Base-by-base conservation (phyloP, 2,797 vertebrate genomes). In the Muscicapa striata region DNA sequence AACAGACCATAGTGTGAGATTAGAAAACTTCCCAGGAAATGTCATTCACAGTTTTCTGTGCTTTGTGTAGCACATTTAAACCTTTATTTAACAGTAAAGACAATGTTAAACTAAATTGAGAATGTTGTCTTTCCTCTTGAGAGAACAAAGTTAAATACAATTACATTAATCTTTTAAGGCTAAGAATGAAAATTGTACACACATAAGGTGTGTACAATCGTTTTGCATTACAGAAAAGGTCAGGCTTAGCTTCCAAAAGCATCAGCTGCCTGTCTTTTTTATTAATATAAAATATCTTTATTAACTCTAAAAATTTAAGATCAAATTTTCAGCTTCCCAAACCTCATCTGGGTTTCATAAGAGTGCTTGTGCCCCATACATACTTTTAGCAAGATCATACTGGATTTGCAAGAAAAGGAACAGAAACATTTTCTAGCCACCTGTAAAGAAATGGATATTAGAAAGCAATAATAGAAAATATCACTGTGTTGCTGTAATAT, bases 211-310 rank as follows among this genome's bases (percentile, higher is more conserved):
- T 30, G 51, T 52, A 52, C 17, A 52, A 57, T 77, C 62, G 27
- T 52, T 94, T 79, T 79, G 10, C 55, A 36, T 84, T 89, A 54
- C 54, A 74, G 62, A 67, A 90, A 93, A 95, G n/a, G 51, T 81
- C 43, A 86, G 36, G 7, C 36, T 80, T 68, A 61, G 9, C 32
- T 86, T 70, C 1, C 1, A 57, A 94, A 91, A 64, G 6, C 38
- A 67, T 77, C 58, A 80, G 9, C 27, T 74, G 18, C 30, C 29
- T 69, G 70, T 63, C 46, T 52, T 32, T 83, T 92, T 83, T 55
- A 57, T 64, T 57, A 61, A 80, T 45, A 57, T 41, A 52, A 85
- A 83, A 55, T 51, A 69, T 49, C 15, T 67, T 59, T 55, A 45
- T 67, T 77, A 77, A 19, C 11, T 77, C 51, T 20, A 66, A 70